A percentile compares a stretch with the other conserved stretches of the same genome.
Evolutionary conservation across 2,113 vertebrate genomes (phyloP).

Genomic region (Siniperca knerii): DNA sequence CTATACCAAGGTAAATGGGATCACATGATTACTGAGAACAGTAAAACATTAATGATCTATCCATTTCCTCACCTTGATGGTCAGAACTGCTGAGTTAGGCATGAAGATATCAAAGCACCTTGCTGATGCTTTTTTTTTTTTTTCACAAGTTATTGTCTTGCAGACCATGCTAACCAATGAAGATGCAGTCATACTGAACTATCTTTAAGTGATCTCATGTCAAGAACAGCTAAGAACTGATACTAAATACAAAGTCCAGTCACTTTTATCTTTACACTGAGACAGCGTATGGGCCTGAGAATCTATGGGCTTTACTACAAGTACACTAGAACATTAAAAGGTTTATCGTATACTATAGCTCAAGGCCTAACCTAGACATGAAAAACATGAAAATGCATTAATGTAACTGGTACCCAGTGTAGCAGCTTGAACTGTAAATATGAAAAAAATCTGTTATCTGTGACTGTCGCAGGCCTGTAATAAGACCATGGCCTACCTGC

Average conservation of each 20-base stretch:
- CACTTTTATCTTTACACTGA: not conserved
- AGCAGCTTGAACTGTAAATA: not conserved
- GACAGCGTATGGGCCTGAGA: not conserved
- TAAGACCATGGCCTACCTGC: no score
- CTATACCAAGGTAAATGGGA: not conserved
- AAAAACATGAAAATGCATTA: not conserved
- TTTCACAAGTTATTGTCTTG: not conserved
- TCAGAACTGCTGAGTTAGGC: not conserved
- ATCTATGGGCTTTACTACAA: not conserved
- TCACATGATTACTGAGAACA: not conserved
- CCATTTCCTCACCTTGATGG: not conserved
- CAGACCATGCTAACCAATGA: not conserved
- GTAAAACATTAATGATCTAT: constrained; percentile 20
- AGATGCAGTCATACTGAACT: not conserved
- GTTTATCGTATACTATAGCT: not conserved
- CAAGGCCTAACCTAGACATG: no score
- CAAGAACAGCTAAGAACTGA: not conserved
- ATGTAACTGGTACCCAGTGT: not conserved
- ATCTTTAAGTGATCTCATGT: not conserved
- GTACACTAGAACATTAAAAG: no score
- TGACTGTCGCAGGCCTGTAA: no score
- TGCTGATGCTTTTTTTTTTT: not conserved
- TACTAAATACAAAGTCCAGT: not conserved
- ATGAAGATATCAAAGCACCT: not conserved
- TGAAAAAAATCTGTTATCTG: no score